phyloP scores from a whole-genome alignment of 2,113 vertebrate species.

The Oncorhynchus keta region DNA sequence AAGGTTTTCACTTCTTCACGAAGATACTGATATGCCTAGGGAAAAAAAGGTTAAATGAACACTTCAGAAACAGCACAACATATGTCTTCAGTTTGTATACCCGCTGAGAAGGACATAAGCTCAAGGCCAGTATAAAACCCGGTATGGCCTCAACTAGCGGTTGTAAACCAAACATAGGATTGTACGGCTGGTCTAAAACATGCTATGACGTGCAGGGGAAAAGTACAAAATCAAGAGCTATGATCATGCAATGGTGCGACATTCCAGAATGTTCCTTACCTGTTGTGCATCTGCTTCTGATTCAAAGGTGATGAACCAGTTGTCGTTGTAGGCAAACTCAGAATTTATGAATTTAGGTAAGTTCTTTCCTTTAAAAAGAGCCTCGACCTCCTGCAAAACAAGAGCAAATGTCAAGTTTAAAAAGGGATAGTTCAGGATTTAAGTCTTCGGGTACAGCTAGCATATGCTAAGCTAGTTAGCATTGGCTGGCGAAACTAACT shows the following conservation, averaged over 20 bases:
- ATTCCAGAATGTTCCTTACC: slow-evolving; percentile 67
- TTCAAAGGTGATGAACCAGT: slow-evolving; percentile 99
- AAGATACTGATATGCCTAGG: slow-evolving; percentile 94
- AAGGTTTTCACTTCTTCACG: slow-evolving; percentile 98
- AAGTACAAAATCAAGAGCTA: background rate
- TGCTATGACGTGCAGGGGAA: too few species aligned
- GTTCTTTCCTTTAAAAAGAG: slow-evolving; percentile 94
- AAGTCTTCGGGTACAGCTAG: too few species aligned
- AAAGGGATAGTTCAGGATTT: too few species aligned
- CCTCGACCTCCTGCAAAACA: slow-evolving; percentile 89
- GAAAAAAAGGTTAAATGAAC: background rate
- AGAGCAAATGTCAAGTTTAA: background rate
- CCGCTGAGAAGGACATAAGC: background rate
- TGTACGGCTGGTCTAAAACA: too few species aligned
- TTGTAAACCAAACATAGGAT: background rate
- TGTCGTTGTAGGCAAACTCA: slow-evolving; percentile 99
- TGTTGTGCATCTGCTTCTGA: slow-evolving; percentile 97
- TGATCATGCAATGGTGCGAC: background rate
- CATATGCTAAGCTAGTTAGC: too few species aligned
- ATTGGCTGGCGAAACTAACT: too few species aligned
- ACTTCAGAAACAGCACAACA: background rate
- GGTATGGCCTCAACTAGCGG: background rate
- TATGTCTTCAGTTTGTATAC: background rate
- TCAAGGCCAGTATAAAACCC: background rate
- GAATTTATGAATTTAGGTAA: slow-evolving; percentile 97